A percentile compares a stretch with the other conserved stretches of the same genome.
phyloP scores from a whole-genome alignment of 1,140 invertebrate species.

The Drosophila dunni region DNA sequence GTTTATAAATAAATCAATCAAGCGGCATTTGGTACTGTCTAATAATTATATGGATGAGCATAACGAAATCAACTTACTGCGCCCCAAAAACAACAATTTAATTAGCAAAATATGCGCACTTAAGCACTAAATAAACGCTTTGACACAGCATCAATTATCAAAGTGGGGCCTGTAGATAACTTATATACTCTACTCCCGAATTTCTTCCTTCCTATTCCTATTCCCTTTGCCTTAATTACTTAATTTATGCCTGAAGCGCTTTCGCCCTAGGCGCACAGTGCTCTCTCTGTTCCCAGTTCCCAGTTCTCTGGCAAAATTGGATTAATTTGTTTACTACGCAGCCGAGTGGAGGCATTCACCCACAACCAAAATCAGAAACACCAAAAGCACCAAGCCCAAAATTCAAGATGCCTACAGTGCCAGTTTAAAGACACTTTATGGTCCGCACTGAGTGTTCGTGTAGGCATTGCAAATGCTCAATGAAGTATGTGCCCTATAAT shows the following conservation, averaged over 20 bases:
- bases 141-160: constrained; percentile 75
- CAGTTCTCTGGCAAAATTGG: constrained; percentile 61
- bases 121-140: constrained; percentile 71
- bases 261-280: constrained; percentile 3
- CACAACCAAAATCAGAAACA: no score
- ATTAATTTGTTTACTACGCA: constrained; percentile 77
- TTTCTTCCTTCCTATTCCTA: neutral
- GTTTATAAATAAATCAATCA: constrained; percentile 50
- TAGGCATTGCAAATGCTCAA: neutral
- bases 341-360: constrained; percentile 4
- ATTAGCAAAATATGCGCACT: constrained; percentile 46
- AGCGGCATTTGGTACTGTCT: constrained; percentile 45
- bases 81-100: constrained; percentile 38
- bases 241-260: constrained; percentile 66
- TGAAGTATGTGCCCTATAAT: constrained; percentile 18
- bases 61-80: constrained; percentile 48
- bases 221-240: constrained; percentile 68
- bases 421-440: constrained; percentile 41
- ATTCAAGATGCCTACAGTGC: constrained; percentile 24
- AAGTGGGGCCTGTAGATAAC: constrained; percentile 44
- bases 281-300: constrained; percentile 9
- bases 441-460: constrained; percentile 24
- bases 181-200: neutral
- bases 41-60: neutral
- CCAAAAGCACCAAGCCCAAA: neutral